These are phyloP conservation scores for Procambarus virginalis DNA, from an alignment of 1,140 invertebrate genomes.

Conservation along the genomic window DNA sequence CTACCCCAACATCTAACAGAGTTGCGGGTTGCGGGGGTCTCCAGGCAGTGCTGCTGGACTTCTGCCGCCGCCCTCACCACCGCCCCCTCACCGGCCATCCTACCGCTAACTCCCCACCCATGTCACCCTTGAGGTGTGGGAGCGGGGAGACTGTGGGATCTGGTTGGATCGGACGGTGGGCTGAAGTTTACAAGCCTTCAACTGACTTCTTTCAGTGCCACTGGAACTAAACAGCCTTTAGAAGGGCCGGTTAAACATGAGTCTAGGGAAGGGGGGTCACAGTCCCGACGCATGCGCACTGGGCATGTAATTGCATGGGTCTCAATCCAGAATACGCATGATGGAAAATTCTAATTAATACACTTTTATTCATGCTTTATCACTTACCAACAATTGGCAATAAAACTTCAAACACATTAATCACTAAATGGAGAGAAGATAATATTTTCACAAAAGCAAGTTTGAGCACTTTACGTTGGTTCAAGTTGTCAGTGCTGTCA, in stretches of 20 bases:
- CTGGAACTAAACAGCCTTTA: background rate
- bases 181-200: background rate
- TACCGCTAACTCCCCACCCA: background rate
- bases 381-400: background rate
- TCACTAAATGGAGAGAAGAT: background rate
- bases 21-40: background rate
- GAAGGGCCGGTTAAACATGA: background rate
- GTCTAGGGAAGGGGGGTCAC: background rate
- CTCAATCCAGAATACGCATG: background rate
- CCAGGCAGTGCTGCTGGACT: background rate
- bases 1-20: background rate
- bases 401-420: background rate
- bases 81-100: background rate
- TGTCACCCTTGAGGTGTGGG: background rate
- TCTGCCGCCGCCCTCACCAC: background rate
- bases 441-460: background rate
- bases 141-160: background rate
- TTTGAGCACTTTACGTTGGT: background rate
- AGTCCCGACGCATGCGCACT: conserved; percentile 36
- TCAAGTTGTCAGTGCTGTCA: background rate
- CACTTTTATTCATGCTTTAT: background rate
- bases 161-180: background rate
- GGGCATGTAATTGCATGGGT: conserved; percentile 30
- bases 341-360: background rate
- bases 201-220: background rate